phyloP scores from a whole-genome alignment of 2,113 vertebrate species.

The Geococcyx californianus region DNA sequence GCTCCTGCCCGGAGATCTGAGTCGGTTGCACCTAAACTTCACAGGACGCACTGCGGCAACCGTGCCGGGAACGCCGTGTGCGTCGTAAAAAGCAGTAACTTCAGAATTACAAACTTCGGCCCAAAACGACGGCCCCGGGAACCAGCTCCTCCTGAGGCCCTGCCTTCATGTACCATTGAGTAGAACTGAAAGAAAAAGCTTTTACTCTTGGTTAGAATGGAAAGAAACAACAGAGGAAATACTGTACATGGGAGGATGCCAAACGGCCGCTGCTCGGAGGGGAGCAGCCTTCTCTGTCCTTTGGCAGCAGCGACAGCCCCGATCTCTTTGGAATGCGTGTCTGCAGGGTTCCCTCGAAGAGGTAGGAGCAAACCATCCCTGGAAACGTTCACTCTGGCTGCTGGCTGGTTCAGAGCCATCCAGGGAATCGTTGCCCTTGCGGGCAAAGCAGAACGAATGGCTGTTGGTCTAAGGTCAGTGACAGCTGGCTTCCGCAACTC shows the following conservation, averaged over 20 bases:
- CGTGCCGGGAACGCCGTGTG: neutral
- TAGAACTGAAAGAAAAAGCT: neutral
- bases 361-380: constrained; percentile 52
- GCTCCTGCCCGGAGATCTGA: neutral
- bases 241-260: constrained; percentile 44
- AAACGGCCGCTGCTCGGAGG: neutral
- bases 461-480: neutral
- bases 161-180: constrained; percentile 70
- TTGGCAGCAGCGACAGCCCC: constrained; percentile 38
- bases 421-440: neutral
- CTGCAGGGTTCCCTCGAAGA: constrained; percentile 41
- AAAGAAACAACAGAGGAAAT: constrained; percentile 2
- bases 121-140: neutral
- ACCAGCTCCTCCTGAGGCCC: constrained; percentile 50
- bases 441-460: neutral
- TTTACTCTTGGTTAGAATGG: constrained; percentile 16
- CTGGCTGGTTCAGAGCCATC: neutral
- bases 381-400: neutral
- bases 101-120: constrained; percentile 30
- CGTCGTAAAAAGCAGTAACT: neutral
- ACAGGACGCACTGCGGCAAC: neutral
- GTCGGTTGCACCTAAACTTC: neutral
- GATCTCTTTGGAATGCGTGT: constrained; percentile 42
- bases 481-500: neutral
- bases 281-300: neutral